These are phyloP conservation scores for Hypocryptadius cinnamomeus DNA, from an alignment of 2,113 vertebrate species.

Conservation along the genomic window DNA sequence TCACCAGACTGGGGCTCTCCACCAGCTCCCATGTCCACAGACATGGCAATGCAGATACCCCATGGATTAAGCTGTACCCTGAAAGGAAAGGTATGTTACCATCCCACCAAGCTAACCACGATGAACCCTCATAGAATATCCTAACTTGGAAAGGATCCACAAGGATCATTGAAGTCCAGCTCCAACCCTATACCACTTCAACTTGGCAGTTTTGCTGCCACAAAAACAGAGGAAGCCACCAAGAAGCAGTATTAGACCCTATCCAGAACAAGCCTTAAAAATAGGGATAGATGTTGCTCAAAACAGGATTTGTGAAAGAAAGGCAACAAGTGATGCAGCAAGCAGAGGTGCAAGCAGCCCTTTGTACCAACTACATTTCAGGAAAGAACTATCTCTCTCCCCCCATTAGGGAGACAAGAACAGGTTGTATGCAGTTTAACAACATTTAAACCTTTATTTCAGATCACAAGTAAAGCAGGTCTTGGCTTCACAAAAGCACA, in stretches of 20 bases:
- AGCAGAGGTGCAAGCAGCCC: neutral
- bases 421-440: neutral
- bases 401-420: neutral
- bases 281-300: neutral
- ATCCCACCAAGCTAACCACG: neutral
- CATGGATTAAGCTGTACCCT: neutral
- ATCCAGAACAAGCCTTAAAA: neutral
- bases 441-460: conserved; percentile 23
- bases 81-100: neutral
- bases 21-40: neutral
- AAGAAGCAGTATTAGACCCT: neutral
- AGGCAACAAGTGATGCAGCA: neutral
- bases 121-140: neutral
- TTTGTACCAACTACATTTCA: neutral
- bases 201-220: neutral
- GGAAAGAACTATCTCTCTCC: neutral
- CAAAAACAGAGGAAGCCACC: neutral
- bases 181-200: neutral
- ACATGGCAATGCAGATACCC: neutral
- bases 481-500: conserved; percentile 40
- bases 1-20: neutral
- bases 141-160: neutral
- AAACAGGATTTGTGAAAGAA: neutral
- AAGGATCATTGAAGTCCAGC: neutral
- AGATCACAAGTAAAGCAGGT: conserved; percentile 3